Evolutionary conservation across 2,888 invertebrate species (phyloP), one percentile per base, ranked within the genome.

Genomic region (Nipponacmea schrenckii): DNA sequence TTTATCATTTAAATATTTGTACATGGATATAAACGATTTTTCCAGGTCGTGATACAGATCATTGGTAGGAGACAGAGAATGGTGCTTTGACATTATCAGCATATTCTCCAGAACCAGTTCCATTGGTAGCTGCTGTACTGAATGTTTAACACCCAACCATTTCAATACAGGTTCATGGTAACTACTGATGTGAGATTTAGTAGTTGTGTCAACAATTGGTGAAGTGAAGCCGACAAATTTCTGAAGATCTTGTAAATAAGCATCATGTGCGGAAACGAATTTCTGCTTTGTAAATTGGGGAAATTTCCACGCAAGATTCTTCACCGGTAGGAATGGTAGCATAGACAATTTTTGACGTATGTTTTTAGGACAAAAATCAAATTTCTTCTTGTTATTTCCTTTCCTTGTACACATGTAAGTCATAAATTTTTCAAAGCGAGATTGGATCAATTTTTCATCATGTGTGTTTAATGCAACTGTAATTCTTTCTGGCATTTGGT

Each of bases 401-500:
- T 48, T 27, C 39, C 62, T 17, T 56, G 44, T 64, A n/a, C 0
- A 75, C 69, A n/a, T 72, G 45, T 3, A 74, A 39, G 20, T 72
- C 15, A 27, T 39, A 20, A 24, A 20, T 44, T 14, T 67, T 67
- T 46, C 74, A 24, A 2, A 27, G 12, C 31, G 69, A 0, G 10
- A 62, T 62, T 14, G 44, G 44, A 15, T 46, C 62, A 20, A 15
- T 26, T 26, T 70, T 63, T n/a, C 15, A 31, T n/a, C 26, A 26
- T 45, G n/a, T 44, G 3, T 72, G 48, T 56, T 24, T 56, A 56
- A 7, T 20, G 56, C 56, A 24, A 56, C 20, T 10, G 20, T 24
- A 12, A 56, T 75, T 66, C 82, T 74, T 20, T 78, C 78, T 24
- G 75, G 31, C 14, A 81, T 50, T 62, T 75, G 70, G 4, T 73